Percentiles rank a stretch among this genome's conserved stretches.
These are phyloP conservation scores for Monoplex corrugatus DNA, from an alignment of 2,888 invertebrate species.

Conservation along the genomic window DNA sequence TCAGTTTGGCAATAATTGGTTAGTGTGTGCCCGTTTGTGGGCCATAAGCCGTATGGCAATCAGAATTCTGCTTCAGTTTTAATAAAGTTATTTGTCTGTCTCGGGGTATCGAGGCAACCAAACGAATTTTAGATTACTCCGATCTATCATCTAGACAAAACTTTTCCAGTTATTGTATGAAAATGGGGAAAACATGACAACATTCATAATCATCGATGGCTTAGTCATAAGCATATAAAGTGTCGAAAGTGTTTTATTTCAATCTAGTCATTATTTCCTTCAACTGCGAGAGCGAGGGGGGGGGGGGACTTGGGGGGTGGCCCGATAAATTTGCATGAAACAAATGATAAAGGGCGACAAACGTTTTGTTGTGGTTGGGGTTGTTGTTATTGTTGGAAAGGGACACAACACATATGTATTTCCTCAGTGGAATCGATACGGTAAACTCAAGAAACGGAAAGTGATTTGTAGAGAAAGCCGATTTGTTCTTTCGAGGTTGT, in stretches of 20 bases:
- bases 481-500: too few relatives aligned
- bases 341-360: neutral
- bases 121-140: neutral
- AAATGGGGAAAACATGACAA: neutral
- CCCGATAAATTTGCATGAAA: constrained; percentile 3
- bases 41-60: neutral
- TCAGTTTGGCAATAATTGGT: neutral
- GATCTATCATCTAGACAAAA: neutral
- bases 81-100: neutral
- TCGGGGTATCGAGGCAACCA: constrained; percentile 6
- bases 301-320: neutral
- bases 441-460: too few relatives aligned
- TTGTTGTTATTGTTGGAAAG: too few relatives aligned
- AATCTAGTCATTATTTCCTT: neutral
- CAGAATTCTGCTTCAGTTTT: too few relatives aligned
- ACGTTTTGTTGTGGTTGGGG: too few relatives aligned
- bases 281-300: neutral
- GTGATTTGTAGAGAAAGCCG: too few relatives aligned
- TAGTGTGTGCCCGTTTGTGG: neutral
- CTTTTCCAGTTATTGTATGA: neutral
- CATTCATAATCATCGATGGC: neutral
- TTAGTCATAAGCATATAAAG: neutral
- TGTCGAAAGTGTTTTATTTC: neutral
- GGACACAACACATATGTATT: neutral
- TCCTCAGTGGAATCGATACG: too few relatives aligned